Evolutionary conservation across 2,113 vertebrate species (phyloP), one percentile per base, ranked within the genome.

Genomic region (Ptychochromis oligacanthus): DNA sequence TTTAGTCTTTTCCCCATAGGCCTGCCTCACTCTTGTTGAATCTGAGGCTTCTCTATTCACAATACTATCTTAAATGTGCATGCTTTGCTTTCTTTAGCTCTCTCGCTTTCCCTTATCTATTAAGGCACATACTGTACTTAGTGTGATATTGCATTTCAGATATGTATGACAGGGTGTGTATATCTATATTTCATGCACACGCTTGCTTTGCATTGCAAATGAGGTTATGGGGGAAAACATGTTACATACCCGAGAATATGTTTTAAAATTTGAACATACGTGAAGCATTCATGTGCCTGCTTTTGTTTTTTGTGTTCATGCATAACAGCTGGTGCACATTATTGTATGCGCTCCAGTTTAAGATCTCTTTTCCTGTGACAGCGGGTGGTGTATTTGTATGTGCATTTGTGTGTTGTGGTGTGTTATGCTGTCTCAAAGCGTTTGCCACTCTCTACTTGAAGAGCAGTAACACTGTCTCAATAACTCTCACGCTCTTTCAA

Each of bases 101-200:
- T 26, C 57, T 86, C 7, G 49, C 85, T 40, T 46, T 70, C 60
- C 62, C 75, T 90, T 91, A 94, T 95, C 93, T 93, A 78, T 82
- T 77, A 58, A 91, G 77, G 38, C 46, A 75, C 87, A 83, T 56
- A 70, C 87, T 88, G 80, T 81, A 70, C 64, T 56, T 74, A 14
- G 11, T 83, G 84, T 79, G 87, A 93, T 93, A 87, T 86, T 91
- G 91, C 62, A 89, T 91, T 93, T 91, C 77, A 91, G 87, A 92
- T 92, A 90, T 81, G 80, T 80, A 26, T 62, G 88, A 84, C 89
- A 75, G 82, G 26, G 26, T 58, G 60, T 46, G 0, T 2, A 4
- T 75, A 26, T 81, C 74, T 77, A 6, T 58, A 70, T 81, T 77
- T 84, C 7, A 40, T 14, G n/a, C 59, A 2, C 22, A 40, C 12